phyloP scores from a whole-genome alignment of 1,140 invertebrate species.

The Anagrus nilaparvatae region DNA sequence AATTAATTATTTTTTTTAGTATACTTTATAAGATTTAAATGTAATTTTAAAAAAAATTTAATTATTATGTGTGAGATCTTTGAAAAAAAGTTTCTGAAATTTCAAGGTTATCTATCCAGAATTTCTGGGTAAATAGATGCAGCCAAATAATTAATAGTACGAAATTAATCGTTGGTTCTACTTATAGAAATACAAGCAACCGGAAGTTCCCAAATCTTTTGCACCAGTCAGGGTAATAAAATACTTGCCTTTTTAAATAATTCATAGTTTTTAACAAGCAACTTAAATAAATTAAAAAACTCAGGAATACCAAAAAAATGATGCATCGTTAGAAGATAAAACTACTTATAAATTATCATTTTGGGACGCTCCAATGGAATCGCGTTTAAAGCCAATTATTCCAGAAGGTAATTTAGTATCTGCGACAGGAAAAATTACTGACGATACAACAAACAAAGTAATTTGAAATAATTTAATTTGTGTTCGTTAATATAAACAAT shows the following conservation, averaged over 20 bases:
- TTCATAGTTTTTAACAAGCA: neutral
- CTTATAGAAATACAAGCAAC: slow-evolving; percentile 46
- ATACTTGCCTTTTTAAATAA: neutral
- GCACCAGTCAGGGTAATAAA: slow-evolving; percentile 35
- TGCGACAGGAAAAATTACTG: slow-evolving; percentile 21
- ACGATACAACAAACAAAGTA: slow-evolving; percentile 34
- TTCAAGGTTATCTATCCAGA: no score
- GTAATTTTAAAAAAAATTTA: neutral
- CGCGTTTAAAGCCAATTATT: slow-evolving; percentile 18
- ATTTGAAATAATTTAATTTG: neutral
- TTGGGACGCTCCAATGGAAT: slow-evolving; percentile 32
- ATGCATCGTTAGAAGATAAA: slow-evolving; percentile 42
- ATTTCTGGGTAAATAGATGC: no score
- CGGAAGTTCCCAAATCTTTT: slow-evolving; percentile 43
- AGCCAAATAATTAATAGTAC: no score
- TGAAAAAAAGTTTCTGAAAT: no score
- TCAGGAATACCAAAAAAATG: slow-evolving; percentile 41
- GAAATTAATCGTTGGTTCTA: neutral
- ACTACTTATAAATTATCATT: slow-evolving; percentile 51
- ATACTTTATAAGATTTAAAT: neutral
- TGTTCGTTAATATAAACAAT: neutral
- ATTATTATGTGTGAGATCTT: no score
- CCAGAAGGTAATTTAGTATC: slow-evolving; percentile 23
- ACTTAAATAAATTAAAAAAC: slow-evolving; percentile 25
- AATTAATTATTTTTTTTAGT: neutral